Evolutionary conservation across 2,797 vertebrate species (phyloP), one percentile per base, ranked within the genome.

Genomic region (Periparus ater): DNA sequence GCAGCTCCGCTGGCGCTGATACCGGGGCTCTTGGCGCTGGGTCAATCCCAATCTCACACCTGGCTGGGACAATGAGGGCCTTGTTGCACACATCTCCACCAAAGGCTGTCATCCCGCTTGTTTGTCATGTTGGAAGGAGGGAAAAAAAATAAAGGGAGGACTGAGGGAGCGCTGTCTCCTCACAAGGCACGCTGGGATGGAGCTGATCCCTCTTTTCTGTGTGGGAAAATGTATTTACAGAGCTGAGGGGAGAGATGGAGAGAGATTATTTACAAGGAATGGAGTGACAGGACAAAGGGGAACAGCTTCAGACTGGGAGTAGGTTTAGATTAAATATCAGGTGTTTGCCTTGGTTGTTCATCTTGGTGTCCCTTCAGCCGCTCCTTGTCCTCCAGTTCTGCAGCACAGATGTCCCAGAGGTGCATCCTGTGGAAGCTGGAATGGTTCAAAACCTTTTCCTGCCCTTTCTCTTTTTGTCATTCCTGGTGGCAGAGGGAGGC

Each of bases 11-110:
- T 98, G 98, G 98, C 97, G 97, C 96, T 74, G 91, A 96, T 88
- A 95, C 95, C 89, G 85, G 95, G 91, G 63, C 81, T 92, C 92
- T 86, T 98, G 98, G 98, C 98, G 8, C 91, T 11, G 32, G 50
- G 75, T 95, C 98, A 96, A 93, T 82, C 96, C 97, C 97, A 97
- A 95, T 98, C 98, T 98, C 98, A 98, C 98, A 98, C 98, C 98
- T 98, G 98, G 94, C 97, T 95, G 96, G 98, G 96, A 98, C 98
- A 98, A 98, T 98, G 98, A 97, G 91, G 76, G 96, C 98, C 98
- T 98, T 98, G 98, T 98, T 98, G 97, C 90, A 89, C 55, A 72
- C 96, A 95, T 96, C 97, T 94, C 97, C 93, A 92, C 96, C 77
- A 75, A 55, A 62, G 76, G 95, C 95, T 76, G 96, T 62, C 95